These are phyloP conservation scores for Tanypteryx hageni DNA, from an alignment of 2,888 invertebrate genomes.

Conservation along the genomic window DNA sequence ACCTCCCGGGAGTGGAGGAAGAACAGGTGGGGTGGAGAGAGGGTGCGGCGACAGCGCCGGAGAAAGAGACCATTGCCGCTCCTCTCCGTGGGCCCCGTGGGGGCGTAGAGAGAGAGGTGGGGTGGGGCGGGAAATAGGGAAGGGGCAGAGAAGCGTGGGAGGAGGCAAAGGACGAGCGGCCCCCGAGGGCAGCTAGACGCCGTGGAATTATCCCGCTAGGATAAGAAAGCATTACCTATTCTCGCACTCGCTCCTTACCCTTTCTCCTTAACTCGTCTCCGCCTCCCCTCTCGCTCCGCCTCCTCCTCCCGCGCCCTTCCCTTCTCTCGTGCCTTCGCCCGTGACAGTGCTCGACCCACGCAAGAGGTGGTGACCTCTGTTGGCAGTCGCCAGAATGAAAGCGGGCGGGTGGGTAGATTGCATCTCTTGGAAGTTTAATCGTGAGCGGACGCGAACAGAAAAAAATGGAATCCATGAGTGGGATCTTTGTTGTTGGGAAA, in stretches of 20 bases:
- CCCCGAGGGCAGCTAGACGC: not conserved
- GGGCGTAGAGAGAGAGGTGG: too few relatives aligned
- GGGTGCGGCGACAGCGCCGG: too few relatives aligned
- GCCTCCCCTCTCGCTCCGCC: too few relatives aligned
- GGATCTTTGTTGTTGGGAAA: conserved; percentile 29
- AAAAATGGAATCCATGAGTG: conserved; percentile 17
- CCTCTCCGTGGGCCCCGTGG: too few relatives aligned
- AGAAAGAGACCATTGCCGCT: too few relatives aligned
- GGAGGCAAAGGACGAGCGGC: not conserved
- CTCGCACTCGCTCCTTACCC: not conserved
- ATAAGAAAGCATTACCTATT: not conserved
- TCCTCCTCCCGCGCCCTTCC: not conserved
- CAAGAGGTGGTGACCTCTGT: conserved; percentile 39
- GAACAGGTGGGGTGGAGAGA: not conserved
- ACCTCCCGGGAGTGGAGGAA: not conserved
- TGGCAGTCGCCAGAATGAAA: conserved; percentile 33
- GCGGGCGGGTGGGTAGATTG: not conserved
- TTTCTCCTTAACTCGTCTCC: too few relatives aligned
- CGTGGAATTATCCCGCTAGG: not conserved
- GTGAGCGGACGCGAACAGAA: not conserved
- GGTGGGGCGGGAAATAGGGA: too few relatives aligned
- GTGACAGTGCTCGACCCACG: conserved; percentile 41
- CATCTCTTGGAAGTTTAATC: conserved; percentile 16
- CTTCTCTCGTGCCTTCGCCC: not conserved
- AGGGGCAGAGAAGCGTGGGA: too few relatives aligned